Evolutionary conservation across 2,888 invertebrate species (phyloP), one percentile per base, ranked within the genome.

Genomic region (Anarsia innoxiella): DNA sequence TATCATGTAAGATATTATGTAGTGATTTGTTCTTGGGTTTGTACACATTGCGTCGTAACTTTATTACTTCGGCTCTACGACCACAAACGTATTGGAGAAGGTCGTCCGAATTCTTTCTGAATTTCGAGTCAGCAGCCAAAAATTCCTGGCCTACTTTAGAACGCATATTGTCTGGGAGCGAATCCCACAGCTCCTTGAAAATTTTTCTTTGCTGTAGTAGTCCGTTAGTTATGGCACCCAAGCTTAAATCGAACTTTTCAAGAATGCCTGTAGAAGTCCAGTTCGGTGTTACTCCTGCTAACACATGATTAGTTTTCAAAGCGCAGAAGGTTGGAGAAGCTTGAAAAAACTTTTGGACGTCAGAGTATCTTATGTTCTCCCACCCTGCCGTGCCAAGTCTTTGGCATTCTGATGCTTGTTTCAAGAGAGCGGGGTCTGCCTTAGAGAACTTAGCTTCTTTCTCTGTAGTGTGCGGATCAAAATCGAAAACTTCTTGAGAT

Each of bases 41-140:
- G n/a, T 37, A 41, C 14, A 33, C 28, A 15, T 37, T 39, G 10
- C 45, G 25, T 15, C 47, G 35, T 23, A 41, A 38, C 16, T 42
- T 36, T 8, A 47, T 39, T 5, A 43, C 36, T 23, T 43, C 41
- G 2, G 42, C 39, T 3, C 47, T 36, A 10, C 43, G 39, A 1
- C 41, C 43, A 25, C 43, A 45, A 2, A 33, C 38, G 14, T 45
- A 45, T 32, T 45, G 39, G 6, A 45, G 16, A 5, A 45, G 26
- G 9, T 16, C 30, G 15, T 45, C 38, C 1, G 37, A 41, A 6
- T 10, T 31, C 16, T 31, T 31, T 8, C 36, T 16, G 14, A 45
- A 45, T 11, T 40, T 36, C 1, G 42, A 38, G 13, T 42, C 37
- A 4, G 36, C 15, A n/a, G 26, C 16, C 11, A 46, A 12, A 15